phyloP scores from a whole-genome alignment of 2,888 invertebrate species.

The Molorchus minor region DNA sequence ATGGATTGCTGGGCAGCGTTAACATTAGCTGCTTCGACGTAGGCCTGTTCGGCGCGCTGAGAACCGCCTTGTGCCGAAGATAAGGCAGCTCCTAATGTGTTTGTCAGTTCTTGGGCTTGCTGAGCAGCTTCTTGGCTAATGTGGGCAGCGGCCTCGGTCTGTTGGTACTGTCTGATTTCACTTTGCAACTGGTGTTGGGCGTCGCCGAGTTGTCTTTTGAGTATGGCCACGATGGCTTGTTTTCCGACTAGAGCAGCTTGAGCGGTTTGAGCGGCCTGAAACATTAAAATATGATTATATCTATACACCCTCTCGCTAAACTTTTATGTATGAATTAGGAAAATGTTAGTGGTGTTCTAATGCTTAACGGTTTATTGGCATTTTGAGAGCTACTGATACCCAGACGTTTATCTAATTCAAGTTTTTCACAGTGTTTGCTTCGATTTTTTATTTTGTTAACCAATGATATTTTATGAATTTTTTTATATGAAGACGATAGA shows the following conservation, averaged over 20 bases:
- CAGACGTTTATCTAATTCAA: too few species aligned
- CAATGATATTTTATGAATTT: too few species aligned
- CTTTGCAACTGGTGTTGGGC: conserved; percentile 72
- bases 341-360: too few species aligned
- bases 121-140: conserved; percentile 74
- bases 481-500: too few species aligned
- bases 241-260: conserved; percentile 71
- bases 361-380: too few species aligned
- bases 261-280: conserved; percentile 70
- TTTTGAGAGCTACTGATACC: too few species aligned
- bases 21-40: conserved; percentile 33
- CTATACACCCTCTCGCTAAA: too few species aligned
- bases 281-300: too few species aligned
- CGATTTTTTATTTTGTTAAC: too few species aligned
- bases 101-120: conserved; percentile 72
- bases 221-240: conserved; percentile 60
- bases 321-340: too few species aligned
- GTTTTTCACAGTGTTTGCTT: too few species aligned
- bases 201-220: conserved; percentile 75
- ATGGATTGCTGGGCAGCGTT: conserved; percentile 39
- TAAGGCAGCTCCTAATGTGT: conserved; percentile 76
- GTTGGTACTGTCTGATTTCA: conserved; percentile 74
- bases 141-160: conserved; percentile 73
- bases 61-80: conserved; percentile 44
- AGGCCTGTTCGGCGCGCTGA: conserved; percentile 32